Conservation (phyloP, 2,797 vertebrate species). For the Acrossocheilus fasciatus region DNA sequence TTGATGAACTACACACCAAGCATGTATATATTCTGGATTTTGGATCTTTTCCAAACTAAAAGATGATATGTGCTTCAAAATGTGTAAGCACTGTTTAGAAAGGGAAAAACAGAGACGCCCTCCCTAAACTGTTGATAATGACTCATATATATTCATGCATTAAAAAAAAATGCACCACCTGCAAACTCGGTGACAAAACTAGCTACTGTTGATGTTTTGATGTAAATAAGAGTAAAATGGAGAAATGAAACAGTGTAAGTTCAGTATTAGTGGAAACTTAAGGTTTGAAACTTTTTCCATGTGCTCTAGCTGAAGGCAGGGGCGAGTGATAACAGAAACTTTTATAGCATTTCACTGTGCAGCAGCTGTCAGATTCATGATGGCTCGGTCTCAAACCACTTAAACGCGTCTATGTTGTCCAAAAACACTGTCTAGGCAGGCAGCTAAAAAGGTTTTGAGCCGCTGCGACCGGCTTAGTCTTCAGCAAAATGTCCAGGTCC, state of each 20-base stretch:
- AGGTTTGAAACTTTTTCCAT: conserved; percentile 30
- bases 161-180: background rate
- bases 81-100: background rate
- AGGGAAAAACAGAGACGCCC: background rate
- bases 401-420: conserved; percentile 4
- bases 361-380: conserved; percentile 40
- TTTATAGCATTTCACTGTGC: conserved; percentile 37
- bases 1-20: background rate
- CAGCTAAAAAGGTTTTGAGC: background rate
- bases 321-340: conserved; percentile 31
- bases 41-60: background rate
- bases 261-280: conserved; percentile 29
- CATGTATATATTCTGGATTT: background rate
- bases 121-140: background rate
- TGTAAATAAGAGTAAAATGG: background rate
- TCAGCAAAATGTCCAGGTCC: background rate
- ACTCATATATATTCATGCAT: background rate
- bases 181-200: background rate
- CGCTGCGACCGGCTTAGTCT: background rate
- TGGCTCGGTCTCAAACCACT: conserved; percentile 25
- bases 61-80: background rate
- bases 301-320: conserved; percentile 25
- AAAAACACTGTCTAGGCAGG: background rate
- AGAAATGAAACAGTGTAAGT: background rate
- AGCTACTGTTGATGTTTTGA: too few relatives aligned